Percentiles rank a stretch among this genome's conserved stretches.
Conservation (phyloP, 2,888 invertebrate species). For the Aphelenchoides bicaudatus region DNA sequence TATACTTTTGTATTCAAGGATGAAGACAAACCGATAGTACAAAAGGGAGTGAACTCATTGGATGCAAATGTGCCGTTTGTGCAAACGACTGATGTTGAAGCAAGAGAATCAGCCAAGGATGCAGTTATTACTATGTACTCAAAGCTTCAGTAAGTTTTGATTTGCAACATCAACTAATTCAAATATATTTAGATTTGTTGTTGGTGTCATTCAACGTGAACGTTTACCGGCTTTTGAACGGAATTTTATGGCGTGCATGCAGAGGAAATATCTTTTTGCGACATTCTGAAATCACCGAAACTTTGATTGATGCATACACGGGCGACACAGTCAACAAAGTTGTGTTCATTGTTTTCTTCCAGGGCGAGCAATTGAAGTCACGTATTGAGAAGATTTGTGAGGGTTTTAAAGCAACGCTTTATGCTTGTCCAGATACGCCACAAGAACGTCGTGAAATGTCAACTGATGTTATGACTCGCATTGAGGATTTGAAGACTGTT, state of each 20-base stretch:
- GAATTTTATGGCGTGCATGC: slow-evolving; percentile 93
- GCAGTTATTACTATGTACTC: not conserved
- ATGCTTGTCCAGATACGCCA: slow-evolving; percentile 96
- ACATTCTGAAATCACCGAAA: slow-evolving; percentile 83
- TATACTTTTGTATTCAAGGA: not conserved
- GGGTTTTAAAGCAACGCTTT: slow-evolving; percentile 93
- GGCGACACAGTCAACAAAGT: slow-evolving; percentile 92
- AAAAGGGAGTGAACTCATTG: too few relatives aligned
- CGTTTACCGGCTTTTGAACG: slow-evolving; percentile 91
- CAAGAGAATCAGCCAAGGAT: not conserved
- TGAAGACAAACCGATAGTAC: too few relatives aligned
- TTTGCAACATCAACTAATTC: not conserved
- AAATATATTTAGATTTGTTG: slow-evolving; percentile 76
- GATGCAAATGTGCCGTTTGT: too few relatives aligned
- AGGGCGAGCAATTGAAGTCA: slow-evolving; percentile 95
- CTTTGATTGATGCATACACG: slow-evolving; percentile 85
- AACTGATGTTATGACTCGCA: slow-evolving; percentile 94
- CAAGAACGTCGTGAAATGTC: slow-evolving; percentile 95
- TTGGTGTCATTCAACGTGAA: slow-evolving; percentile 91
- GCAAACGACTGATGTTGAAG: not conserved
- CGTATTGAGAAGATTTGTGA: slow-evolving; percentile 98
- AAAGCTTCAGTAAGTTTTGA: not conserved
- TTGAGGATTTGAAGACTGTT: slow-evolving; percentile 91
- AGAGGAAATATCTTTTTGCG: slow-evolving; percentile 92
- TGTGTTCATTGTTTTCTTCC: slow-evolving; percentile 74